Base-by-base conservation (phyloP, 2,888 invertebrate species). In the Thymelicus lineola region DNA sequence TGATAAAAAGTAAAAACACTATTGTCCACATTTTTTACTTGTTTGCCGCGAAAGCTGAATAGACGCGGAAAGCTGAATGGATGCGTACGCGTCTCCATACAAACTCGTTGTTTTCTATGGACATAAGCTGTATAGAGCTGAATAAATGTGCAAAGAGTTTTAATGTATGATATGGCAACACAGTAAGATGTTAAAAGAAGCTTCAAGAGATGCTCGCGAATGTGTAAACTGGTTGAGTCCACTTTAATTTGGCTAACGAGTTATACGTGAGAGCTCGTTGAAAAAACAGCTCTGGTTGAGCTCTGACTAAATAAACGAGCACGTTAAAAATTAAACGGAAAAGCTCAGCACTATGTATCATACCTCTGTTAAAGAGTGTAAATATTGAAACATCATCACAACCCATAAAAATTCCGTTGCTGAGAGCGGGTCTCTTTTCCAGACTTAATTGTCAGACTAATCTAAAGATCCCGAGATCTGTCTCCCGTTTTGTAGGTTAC, bases 161-260 rank as follows among this genome's bases (percentile, higher is more conserved):
- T 17, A 50, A 50, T 50, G 6, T 48, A 48, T n/a, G 67, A 59
- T 48, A 59, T 38, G 59, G 20, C 60, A 61, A 60, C 28, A 28
- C 60, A 61, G 55, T n/a, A n/a, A 66, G 60, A 60, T 42, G 42
- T 50, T 38, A 59, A 66, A 66, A 66, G 60, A 42, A 38, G 46
- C 59, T 59, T 36, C 46, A 58, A 66, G 60, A 42, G 60, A 60
- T 66, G 55, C 63, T 63, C 69, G 48, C 28, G 69, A 69, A 69
- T 38, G 63, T 68, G 68, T 63, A 69, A 69, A 63, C 38, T 58
- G 36, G 69, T 48, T 58, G 63, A 57, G 69, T 50, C 57, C 48
- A 69, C 63, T 62, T 63, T 63, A 69, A 69, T 63, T 63, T 69
- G 57, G 57, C 57, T 69, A 69, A 68, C 68, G 69, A 69, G 63